Evolutionary conservation across 1,140 invertebrate species (phyloP).

Genomic region (Macrocentrus cingulum): DNA sequence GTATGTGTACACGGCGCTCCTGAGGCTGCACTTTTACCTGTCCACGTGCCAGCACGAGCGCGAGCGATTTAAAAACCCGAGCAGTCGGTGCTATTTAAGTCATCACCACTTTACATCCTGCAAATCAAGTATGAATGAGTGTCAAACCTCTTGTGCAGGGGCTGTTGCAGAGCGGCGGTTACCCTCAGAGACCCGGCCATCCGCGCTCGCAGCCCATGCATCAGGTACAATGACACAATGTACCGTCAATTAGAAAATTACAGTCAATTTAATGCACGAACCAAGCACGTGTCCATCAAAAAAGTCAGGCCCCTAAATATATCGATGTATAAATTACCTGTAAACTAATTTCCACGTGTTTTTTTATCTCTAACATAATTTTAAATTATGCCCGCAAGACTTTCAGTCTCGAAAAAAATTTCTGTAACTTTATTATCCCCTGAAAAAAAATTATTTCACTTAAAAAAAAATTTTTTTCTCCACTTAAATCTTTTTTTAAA

Average conservation of each 20-base stretch:
- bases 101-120: neutral
- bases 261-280: neutral
- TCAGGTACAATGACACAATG: slow-evolving; percentile 44
- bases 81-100: slow-evolving; percentile 7
- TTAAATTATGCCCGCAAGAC: too few species aligned
- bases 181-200: slow-evolving; percentile 53
- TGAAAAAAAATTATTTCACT: too few species aligned
- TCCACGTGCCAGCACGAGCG: slow-evolving; percentile 19
- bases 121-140: slow-evolving; percentile 16
- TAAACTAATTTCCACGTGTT: too few species aligned
- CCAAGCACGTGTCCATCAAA: neutral
- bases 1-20: too few species aligned
- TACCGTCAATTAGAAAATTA: slow-evolving; percentile 1
- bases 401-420: too few species aligned
- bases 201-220: slow-evolving; percentile 56
- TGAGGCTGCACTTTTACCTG: slow-evolving; percentile 19
- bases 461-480: too few species aligned
- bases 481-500: too few species aligned
- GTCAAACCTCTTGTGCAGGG: slow-evolving; percentile 47
- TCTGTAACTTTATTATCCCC: too few species aligned
- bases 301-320: too few species aligned
- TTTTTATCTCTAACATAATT: too few species aligned
- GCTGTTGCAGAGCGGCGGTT: slow-evolving; percentile 55
- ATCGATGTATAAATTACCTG: too few species aligned
- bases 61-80: slow-evolving; percentile 9